Base-by-base conservation (phyloP, 2,888 invertebrate species). In the Dolichopus griseipennis region DNA sequence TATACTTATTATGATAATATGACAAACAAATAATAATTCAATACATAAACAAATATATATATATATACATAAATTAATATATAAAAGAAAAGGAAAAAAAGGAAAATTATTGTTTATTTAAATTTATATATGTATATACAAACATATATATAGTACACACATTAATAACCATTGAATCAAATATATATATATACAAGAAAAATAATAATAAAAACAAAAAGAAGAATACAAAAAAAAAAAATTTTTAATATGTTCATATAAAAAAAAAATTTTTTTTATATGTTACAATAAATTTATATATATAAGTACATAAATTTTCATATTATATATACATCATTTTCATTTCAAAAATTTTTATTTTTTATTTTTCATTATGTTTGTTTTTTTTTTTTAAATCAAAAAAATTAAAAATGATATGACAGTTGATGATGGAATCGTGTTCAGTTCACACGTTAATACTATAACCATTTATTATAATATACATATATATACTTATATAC, bases 361-460 rank as follows among this genome's bases (percentile, higher is more conserved):
- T 22, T 62, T 61, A 8, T 61, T 61, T 8, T 61, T 21, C 15
- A 6, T 66, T 68, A 37, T 68, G 61, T 68, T 65, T 15, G 41
- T 64, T 20, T 18, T 12, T 52, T 52, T 52, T 62, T 62, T 62
- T 22, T 62, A 62, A 62, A 21, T 22, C 62, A 62, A 62, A 62
- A 62, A 22, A 22, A 62, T 22, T 62, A 22, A 66, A 64, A 72
- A 73, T 73, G 74, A 74, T 52, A 52, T 75, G 76, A 75, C 75
- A 76, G 75, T 76, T 75, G 74, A 74, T 75, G 74, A 74, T 74
- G 73, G 73, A 72, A 73, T 73, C 73, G 74, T 73, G 73, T 71
- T 73, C 73, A 73, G 74, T 74, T 73, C 75, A 75, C 75, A 75
- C 64, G 64, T 64, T n/a, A 62, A 62, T n/a, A 64, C 6, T 37